Evolutionary conservation across 2,888 invertebrate genomes (phyloP), one percentile per base, ranked within the genome.

Genomic region (Brachylomia viminalis): DNA sequence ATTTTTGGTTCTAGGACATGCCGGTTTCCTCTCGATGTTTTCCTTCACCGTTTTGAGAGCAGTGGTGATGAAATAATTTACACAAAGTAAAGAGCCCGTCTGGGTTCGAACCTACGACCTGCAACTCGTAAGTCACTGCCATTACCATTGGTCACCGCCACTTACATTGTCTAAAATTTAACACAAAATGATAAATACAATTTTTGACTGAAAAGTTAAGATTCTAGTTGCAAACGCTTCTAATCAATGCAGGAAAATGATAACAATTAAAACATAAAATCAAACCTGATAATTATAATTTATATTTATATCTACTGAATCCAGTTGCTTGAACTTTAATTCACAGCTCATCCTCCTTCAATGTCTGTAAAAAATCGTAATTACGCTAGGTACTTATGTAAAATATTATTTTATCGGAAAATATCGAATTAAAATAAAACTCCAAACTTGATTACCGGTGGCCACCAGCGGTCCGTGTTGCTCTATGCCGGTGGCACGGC

Each of bases 391-490:
- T 7, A 33, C n/a, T n/a, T n/a, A n/a, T n/a, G n/a, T n/a, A 45
- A 58, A 23, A 42, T 27, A 42, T 5, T 15, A 20, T 33, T n/a
- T n/a, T n/a, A 45, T 13, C 38, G 20, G 5, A 47, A 45, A 56
- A 72, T n/a, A 20, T 20, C 17, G 7, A 70, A 62, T 13, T 1
- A 47, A 70, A 69, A 33, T 33, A 20, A n/a, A n/a, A 7, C 11
- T 27, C 11, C 17, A 17, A 65, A 75, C n/a, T 27, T 23, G 0
- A 54, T 75, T 74, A 47, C 62, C 59, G 27, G 62, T 47, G 10
- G 38, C 27, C n/a, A n/a, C n/a, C n/a, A n/a, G n/a, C n/a, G n/a
- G n/a, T n/a, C n/a, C n/a, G n/a, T n/a, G n/a, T n/a, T n/a, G n/a
- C n/a, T n/a, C n/a, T n/a, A n/a, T n/a, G n/a, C n/a, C n/a, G n/a